A percentile compares a stretch with the other conserved stretches of the same genome.
Conservation (phyloP, 2,888 invertebrate genomes). For the Cecidostiba fungosa region DNA sequence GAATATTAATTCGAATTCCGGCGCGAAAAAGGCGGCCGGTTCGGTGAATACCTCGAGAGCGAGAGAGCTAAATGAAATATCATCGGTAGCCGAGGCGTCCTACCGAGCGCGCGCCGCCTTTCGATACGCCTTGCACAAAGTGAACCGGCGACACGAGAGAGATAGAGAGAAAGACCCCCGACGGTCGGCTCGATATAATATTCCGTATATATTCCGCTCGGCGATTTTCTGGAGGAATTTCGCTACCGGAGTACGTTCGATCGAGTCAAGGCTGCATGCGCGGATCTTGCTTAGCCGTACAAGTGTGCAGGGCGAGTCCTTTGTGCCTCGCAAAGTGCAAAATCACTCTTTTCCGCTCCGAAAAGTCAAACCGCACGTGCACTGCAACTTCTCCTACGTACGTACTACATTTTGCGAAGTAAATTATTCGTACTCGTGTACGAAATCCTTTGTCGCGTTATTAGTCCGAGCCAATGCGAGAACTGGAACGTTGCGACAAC, state of each 20-base stretch:
- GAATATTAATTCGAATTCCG: constrained; percentile 80
- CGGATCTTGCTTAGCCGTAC: too few species aligned
- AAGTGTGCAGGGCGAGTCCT: too few species aligned
- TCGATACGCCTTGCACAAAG: constrained; percentile 67
- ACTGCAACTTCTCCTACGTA: not conserved
- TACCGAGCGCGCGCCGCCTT: constrained; percentile 71
- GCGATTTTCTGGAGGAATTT: not conserved
- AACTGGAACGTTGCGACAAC: constrained; percentile 11
- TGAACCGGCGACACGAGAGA: not conserved
- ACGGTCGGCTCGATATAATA: not conserved
- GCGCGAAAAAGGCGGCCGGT: constrained; percentile 61
- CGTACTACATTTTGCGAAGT: too few species aligned
- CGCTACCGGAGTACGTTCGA: not conserved
- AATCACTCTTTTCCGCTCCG: constrained; percentile 45
- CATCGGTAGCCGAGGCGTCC: constrained; percentile 76
- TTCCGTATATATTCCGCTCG: not conserved
- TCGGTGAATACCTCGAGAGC: constrained; percentile 23
- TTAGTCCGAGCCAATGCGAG: not conserved
- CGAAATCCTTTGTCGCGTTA: constrained; percentile 6
- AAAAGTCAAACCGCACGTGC: constrained; percentile 26
- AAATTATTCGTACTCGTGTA: not conserved
- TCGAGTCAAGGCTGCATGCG: not conserved
- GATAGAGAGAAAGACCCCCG: not conserved
- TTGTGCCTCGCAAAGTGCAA: constrained; percentile 46
- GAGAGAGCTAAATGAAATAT: constrained; percentile 76